phyloP scores from a whole-genome alignment of 2,888 invertebrate genomes.

The Hemistola chrysoprasaria region DNA sequence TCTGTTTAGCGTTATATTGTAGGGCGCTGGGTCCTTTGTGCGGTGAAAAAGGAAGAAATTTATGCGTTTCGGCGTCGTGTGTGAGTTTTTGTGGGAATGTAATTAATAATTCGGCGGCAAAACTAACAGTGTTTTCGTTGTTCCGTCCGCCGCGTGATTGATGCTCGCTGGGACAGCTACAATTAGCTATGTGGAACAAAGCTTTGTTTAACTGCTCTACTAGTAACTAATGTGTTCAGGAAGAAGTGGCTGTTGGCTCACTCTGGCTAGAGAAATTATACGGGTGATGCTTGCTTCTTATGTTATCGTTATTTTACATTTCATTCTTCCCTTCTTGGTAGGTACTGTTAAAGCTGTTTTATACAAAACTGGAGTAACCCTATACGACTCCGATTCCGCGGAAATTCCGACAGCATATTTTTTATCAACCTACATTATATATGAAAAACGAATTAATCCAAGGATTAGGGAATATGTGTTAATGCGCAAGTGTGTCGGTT shows the following conservation, averaged over 20 bases:
- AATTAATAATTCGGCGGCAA: slow-evolving; percentile 83
- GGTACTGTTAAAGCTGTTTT: too few relatives aligned
- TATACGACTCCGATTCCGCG: too few relatives aligned
- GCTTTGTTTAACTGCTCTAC: slow-evolving; percentile 26
- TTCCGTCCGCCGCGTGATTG: slow-evolving; percentile 67
- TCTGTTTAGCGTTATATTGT: slow-evolving; percentile 79
- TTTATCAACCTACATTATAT: too few relatives aligned
- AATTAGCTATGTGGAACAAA: slow-evolving; percentile 47
- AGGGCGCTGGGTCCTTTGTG: slow-evolving; percentile 74
- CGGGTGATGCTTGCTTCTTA: too few relatives aligned
- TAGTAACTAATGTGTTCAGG: slow-evolving; percentile 13
- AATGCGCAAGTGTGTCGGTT: too few relatives aligned
- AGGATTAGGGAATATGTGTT: too few relatives aligned
- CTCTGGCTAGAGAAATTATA: too few relatives aligned
- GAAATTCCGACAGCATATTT: too few relatives aligned
- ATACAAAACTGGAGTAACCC: too few relatives aligned
- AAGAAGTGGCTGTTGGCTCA: background rate
- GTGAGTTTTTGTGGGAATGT: slow-evolving; percentile 80
- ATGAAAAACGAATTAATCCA: too few relatives aligned
- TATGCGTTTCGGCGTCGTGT: slow-evolving; percentile 80
- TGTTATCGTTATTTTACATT: too few relatives aligned
- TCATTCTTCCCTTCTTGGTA: too few relatives aligned
- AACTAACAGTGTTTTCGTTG: slow-evolving; percentile 83
- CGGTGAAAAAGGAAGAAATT: slow-evolving; percentile 81
- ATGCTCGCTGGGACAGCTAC: slow-evolving; percentile 53